phyloP scores from a whole-genome alignment of 1,140 invertebrate species.

The Dendroctonus valens region DNA sequence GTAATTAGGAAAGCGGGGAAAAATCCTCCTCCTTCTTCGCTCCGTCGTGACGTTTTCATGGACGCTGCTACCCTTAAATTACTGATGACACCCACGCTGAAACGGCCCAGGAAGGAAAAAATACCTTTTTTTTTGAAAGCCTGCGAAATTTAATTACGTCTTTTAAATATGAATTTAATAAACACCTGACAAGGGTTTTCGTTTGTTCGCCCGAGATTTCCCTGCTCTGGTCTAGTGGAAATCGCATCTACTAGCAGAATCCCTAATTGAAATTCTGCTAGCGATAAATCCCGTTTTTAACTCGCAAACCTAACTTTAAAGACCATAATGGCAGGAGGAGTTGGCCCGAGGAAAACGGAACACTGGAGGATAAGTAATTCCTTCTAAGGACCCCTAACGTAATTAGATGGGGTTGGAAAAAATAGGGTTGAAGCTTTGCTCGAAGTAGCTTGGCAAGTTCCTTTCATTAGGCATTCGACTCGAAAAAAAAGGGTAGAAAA shows the following conservation, averaged over 20 bases:
- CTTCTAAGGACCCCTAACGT: conserved; percentile 40
- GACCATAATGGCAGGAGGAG: conserved; percentile 14
- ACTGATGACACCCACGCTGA: conserved; percentile 21
- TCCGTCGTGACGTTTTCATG: conserved; percentile 12
- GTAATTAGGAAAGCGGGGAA: conserved; percentile 21
- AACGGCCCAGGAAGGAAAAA: conserved; percentile 4
- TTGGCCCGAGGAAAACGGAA: conserved; percentile 23
- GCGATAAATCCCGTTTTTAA: neutral
- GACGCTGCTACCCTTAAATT: conserved; percentile 11
- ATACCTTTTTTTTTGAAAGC: conserved; percentile 3
- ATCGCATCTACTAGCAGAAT: too few species aligned
- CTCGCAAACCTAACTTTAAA: conserved; percentile 3
- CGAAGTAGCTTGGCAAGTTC: conserved; percentile 24
- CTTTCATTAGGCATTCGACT: conserved; percentile 17
- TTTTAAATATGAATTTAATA: conserved; percentile 2
- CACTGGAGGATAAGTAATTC: conserved; percentile 40
- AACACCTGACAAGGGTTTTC: neutral
- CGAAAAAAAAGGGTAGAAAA: conserved; percentile 20
- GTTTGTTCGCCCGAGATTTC: neutral
- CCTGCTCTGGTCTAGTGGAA: neutral
- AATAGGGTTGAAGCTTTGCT: conserved; percentile 42
- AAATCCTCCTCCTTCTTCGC: conserved; percentile 3
- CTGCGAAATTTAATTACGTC: conserved; percentile 10
- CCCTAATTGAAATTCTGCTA: neutral
- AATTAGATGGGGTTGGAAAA: conserved; percentile 45